A percentile compares a stretch with the other conserved stretches of the same genome.
phyloP scores from a whole-genome alignment of 92 coral and sea anemone genomes.

The Phenganax subtilis region DNA sequence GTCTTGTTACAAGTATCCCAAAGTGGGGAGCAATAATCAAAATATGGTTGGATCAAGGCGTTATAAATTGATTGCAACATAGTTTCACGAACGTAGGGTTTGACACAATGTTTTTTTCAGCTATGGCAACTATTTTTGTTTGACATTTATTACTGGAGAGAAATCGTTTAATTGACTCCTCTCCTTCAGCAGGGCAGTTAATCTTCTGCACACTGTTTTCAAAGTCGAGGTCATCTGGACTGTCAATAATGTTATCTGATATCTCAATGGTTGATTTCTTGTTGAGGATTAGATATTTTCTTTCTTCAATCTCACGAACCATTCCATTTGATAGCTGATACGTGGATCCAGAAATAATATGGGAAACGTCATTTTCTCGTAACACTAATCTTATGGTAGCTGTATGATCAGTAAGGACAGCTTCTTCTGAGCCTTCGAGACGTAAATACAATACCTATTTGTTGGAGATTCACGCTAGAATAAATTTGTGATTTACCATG shows the following conservation, averaged over 20 bases:
- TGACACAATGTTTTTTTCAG: constrained; percentile 33
- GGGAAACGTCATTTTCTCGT: constrained; percentile 1
- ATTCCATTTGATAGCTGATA: constrained; percentile 1
- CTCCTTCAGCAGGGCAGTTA: constrained; percentile 39
- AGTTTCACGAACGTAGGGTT: too few relatives aligned
- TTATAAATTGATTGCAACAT: too few relatives aligned
- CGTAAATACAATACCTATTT: too few relatives aligned
- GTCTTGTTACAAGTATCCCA: too few relatives aligned
- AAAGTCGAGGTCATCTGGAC: constrained; percentile 9
- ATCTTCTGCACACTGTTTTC: constrained; percentile 15
- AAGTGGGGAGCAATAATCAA: too few relatives aligned
- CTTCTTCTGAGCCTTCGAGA: neutral
- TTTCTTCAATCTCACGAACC: neutral
- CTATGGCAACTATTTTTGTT: constrained; percentile 43
- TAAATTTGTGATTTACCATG: too few relatives aligned
- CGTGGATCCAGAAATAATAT: neutral
- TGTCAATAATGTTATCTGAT: neutral
- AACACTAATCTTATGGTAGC: constrained; percentile 13
- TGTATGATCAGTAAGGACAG: constrained; percentile 10
- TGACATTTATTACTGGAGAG: constrained; percentile 46
- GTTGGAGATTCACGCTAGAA: too few relatives aligned
- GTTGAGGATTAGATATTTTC: constrained; percentile 12
- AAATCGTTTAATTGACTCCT: constrained; percentile 36
- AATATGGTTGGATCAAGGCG: too few relatives aligned
- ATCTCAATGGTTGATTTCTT: neutral